These are phyloP conservation scores for Sphaerophoria taeniata DNA, from an alignment of 2,888 invertebrate species.

Conservation along the genomic window DNA sequence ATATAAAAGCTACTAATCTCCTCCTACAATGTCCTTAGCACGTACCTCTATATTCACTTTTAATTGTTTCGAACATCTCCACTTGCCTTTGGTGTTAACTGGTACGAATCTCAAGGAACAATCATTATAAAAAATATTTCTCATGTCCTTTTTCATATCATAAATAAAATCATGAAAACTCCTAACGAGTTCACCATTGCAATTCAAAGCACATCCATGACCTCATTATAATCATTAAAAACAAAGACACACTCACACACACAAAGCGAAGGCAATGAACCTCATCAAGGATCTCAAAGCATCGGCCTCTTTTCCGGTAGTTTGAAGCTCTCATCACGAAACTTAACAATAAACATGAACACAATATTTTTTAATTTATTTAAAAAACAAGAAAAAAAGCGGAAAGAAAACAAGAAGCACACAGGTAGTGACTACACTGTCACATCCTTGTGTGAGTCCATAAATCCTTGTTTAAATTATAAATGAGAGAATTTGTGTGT, in stretches of 20 bases:
- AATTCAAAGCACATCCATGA: slow-evolving; percentile 21
- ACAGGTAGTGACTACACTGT: not conserved
- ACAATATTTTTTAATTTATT: slow-evolving; percentile 60
- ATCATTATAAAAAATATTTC: slow-evolving; percentile 26
- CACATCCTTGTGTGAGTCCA: not conserved
- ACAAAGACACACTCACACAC: not conserved
- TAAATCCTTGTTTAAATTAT: not conserved
- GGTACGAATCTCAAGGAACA: slow-evolving; percentile 6
- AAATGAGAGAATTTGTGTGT: not conserved
- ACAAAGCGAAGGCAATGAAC: slow-evolving; percentile 29
- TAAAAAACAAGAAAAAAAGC: slow-evolving; percentile 1
- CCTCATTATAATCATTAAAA: not conserved
- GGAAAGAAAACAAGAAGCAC: not conserved
- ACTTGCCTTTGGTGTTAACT: not conserved
- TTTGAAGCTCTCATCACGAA: slow-evolving; percentile 1
- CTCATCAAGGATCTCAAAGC: not conserved
- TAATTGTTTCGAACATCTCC: not conserved
- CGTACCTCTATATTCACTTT: not conserved
- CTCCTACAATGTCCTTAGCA: not conserved
- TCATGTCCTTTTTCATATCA: slow-evolving; percentile 4
- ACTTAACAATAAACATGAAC: slow-evolving; percentile 32
- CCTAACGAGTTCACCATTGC: slow-evolving; percentile 14
- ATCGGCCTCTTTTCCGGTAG: slow-evolving; percentile 30
- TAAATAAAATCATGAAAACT: slow-evolving; percentile 8
- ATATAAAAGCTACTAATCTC: not conserved